Conservation (phyloP, 2,888 invertebrate genomes). For the Caenorhabditis sp. region DNA sequence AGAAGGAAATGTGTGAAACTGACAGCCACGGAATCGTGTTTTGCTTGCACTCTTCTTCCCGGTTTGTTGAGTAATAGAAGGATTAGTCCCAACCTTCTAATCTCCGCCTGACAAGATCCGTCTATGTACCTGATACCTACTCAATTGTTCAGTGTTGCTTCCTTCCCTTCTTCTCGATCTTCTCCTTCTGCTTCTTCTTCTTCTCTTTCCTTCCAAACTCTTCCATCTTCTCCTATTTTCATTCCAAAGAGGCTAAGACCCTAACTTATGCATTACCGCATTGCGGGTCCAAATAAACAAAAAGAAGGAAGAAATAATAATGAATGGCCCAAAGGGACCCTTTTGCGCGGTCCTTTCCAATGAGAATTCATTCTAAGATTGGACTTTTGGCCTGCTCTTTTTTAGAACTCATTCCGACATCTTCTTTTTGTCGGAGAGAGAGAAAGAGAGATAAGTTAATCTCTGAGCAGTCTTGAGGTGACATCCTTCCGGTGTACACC, state of each 20-base stretch:
- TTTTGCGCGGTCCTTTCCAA: not conserved
- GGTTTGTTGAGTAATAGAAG: not conserved
- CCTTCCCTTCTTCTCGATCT: not conserved
- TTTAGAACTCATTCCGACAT: no score
- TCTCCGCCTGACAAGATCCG: no score
- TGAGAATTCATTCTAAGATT: no score
- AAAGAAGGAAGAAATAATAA: conserved; percentile 5
- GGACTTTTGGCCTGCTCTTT: not conserved
- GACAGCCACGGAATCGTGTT: no score
- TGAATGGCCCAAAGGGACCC: conserved; percentile 1
- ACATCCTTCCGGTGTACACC: conserved; percentile 27
- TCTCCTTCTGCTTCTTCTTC: not conserved
- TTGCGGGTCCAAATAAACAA: conserved; percentile 19
- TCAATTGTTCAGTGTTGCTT: not conserved
- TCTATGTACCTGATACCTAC: not conserved
- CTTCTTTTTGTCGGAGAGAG: no score
- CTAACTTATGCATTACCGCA: conserved; percentile 17
- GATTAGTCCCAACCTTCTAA: not conserved
- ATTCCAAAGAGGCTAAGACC: not conserved
- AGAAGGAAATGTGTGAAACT: no score
- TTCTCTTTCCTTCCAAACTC: not conserved
- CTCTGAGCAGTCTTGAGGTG: conserved; percentile 37
- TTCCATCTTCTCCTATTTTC: not conserved
- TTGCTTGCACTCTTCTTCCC: no score
- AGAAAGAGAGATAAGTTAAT: conserved; percentile 18